Percentiles rank a stretch among this genome's conserved stretches.
Conservation (phyloP, 2,113 vertebrate genomes). For the Zapus hudsonius region DNA sequence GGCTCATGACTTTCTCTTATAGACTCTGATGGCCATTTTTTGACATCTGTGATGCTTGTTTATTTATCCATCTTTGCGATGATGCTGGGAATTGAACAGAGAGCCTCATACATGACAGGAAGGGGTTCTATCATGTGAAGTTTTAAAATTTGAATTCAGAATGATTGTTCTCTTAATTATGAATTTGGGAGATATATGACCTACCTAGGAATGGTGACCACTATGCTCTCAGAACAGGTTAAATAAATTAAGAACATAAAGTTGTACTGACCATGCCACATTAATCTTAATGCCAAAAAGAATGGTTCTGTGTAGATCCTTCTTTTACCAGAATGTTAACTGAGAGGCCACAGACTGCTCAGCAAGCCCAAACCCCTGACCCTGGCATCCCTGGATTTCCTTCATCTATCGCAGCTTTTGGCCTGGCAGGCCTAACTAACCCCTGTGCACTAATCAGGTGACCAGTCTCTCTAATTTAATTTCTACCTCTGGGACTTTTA, state of each 20-base stretch:
- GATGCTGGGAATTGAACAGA: neutral
- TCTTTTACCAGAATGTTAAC: neutral
- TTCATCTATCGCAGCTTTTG: neutral
- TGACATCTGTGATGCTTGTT: neutral
- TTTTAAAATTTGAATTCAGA: conserved; percentile 3
- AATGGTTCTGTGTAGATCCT: neutral
- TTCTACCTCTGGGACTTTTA: conserved; percentile 32
- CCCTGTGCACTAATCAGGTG: neutral
- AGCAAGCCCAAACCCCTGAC: neutral
- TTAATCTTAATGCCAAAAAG: conserved; percentile 1
- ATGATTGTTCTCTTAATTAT: conserved; percentile 28
- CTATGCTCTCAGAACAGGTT: conserved; percentile 30
- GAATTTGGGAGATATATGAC: neutral
- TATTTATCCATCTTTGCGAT: neutral
- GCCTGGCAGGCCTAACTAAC: neutral
- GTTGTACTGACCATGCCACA: neutral
- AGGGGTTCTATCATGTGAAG: neutral
- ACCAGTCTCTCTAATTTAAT: conserved; percentile 5
- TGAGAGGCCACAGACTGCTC: neutral
- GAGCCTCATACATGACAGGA: neutral
- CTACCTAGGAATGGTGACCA: conserved; percentile 31
- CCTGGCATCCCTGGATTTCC: neutral
- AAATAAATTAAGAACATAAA: conserved; percentile 58
- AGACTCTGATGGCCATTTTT: neutral
- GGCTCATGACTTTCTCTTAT: neutral